Base-by-base conservation (phyloP, 1,140 invertebrate species). In the Protaetia brevitarsis region DNA sequence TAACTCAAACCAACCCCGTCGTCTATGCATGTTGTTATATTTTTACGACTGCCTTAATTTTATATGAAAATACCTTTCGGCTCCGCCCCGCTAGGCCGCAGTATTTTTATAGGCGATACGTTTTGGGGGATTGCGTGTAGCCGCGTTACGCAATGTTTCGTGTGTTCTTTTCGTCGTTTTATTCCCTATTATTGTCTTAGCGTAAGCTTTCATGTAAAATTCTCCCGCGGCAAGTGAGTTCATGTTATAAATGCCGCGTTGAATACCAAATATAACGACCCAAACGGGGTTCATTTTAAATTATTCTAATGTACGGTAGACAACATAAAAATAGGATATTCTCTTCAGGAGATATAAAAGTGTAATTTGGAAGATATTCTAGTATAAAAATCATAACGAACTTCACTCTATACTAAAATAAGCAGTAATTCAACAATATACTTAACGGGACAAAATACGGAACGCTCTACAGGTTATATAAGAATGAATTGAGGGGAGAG, bases 11-110 rank as follows among this genome's bases (percentile, higher is more conserved):
- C 41, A 45, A 45, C 41, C 41, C n/a, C n/a, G n/a, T n/a, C n/a
- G 41, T 21, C 41, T 45, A 45, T 45, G 13, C 41, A 45, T 4
- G 41, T 45, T 45, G 41, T 45, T 45, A 45, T 45, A 21, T 45
- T 45, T 45, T 45, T 45, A 45, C 41, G 41, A 45, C 41, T 19
- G 41, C 41, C 16, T 45, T 45, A 45, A 45, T 45, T 45, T 45
- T 45, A 45, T 45, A 45, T 45, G 41, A 13, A 45, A 45, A 45
- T 45, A 21, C 23, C 23, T 45, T 45, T 19, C n/a, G 41, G 7
- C n/a, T n/a, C 36, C n/a, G 7, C 36, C 36, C n/a, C 5, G n/a
- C 36, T n/a, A 41, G 19, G 36, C 23, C 8, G 41, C 3, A 21
- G 41, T 45, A 45, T 45, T 19, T 45, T 45, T 45, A 19, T 45